These are phyloP conservation scores for Acanthoscelides obtectus DNA, from an alignment of 2,888 invertebrate species.

Conservation along the genomic window DNA sequence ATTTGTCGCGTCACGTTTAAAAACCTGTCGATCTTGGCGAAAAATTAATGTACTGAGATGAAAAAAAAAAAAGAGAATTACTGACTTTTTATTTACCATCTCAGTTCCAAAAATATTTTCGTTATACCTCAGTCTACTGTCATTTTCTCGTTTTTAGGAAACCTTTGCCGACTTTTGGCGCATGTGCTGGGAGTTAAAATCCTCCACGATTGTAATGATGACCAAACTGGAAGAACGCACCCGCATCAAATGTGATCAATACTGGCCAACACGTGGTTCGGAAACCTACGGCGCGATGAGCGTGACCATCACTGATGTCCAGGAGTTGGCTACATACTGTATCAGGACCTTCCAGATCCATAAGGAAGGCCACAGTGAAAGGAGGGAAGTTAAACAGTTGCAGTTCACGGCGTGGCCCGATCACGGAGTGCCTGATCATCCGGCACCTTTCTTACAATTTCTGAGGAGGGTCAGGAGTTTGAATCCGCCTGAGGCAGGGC, in stretches of 20 bases:
- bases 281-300: slow-evolving; percentile 95
- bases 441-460: slow-evolving; percentile 97
- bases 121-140: no score
- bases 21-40: no score
- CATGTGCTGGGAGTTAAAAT: slow-evolving; percentile 98
- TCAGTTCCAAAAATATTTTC: no score
- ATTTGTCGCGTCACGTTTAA: no score
- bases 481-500: slow-evolving; percentile 90
- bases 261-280: slow-evolving; percentile 94
- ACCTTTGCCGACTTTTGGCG: slow-evolving; percentile 99
- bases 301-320: slow-evolving; percentile 89
- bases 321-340: slow-evolving; percentile 96
- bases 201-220: slow-evolving; percentile 98
- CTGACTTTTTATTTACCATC: no score
- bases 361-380: slow-evolving; percentile 73
- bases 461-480: slow-evolving; percentile 86
- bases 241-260: slow-evolving; percentile 94
- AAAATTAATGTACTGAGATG: no score
- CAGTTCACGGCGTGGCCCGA: slow-evolving; percentile 99
- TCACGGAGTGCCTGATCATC: slow-evolving; percentile 98
- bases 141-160: slow-evolving; percentile 67
- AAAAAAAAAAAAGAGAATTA: no score
- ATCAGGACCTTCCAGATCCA: slow-evolving; percentile 94
- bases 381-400: slow-evolving; percentile 92
- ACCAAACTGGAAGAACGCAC: slow-evolving; percentile 96